Evolutionary conservation across 2,888 invertebrate species (phyloP).

Genomic region (Synergus itoensis): DNA sequence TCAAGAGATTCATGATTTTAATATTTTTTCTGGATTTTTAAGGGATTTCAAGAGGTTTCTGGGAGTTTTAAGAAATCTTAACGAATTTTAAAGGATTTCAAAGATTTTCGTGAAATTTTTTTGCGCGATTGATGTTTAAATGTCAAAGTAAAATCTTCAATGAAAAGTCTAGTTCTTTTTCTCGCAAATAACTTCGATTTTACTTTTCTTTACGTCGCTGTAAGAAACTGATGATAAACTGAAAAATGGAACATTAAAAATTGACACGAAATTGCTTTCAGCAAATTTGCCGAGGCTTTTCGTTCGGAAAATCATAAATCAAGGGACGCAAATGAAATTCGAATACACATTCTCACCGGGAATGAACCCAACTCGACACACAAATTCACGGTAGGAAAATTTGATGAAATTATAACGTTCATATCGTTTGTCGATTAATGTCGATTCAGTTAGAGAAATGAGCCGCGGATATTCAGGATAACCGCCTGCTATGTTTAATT

Average conservation of each 20-base stretch:
- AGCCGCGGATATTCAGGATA: neutral
- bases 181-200: too few species aligned
- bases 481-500: neutral
- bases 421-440: neutral
- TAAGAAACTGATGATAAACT: too few species aligned
- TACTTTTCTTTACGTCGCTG: too few species aligned
- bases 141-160: too few species aligned
- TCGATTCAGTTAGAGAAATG: neutral
- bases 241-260: neutral
- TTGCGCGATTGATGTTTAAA: too few species aligned
- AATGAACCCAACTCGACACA: neutral
- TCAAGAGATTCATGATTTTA: too few species aligned
- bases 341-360: neutral
- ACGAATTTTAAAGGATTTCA: too few species aligned
- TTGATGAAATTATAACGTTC: slow-evolving; percentile 2
- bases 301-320: neutral
- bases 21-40: too few species aligned
- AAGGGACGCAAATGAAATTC: neutral
- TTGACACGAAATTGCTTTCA: neutral
- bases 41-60: too few species aligned
- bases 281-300: neutral
- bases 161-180: too few species aligned
- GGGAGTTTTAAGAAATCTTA: too few species aligned
- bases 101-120: too few species aligned
- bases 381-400: neutral